These are phyloP conservation scores for Hermaeophaga mercurialis DNA, from an alignment of 2,888 invertebrate species.

Conservation along the genomic window DNA sequence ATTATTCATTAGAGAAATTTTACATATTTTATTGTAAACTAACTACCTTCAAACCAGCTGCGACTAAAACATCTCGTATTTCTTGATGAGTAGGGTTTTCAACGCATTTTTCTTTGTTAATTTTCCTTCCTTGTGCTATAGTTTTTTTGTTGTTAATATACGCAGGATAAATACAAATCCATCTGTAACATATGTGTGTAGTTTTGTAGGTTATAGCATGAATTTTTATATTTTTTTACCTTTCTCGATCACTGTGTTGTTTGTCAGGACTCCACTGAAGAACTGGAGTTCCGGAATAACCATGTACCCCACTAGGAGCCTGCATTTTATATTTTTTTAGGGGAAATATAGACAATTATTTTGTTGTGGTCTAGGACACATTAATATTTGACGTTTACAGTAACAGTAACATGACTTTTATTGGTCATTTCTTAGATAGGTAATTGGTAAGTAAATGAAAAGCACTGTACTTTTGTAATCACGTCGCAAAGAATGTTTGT, in stretches of 20 bases:
- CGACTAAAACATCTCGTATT: slow-evolving; percentile 88
- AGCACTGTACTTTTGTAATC: too few relatives aligned
- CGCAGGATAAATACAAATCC: slow-evolving; percentile 97
- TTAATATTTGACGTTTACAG: too few relatives aligned
- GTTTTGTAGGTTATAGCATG: slow-evolving; percentile 11
- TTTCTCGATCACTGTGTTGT: slow-evolving; percentile 79
- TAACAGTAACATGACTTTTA: too few relatives aligned
- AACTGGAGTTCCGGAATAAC: slow-evolving; percentile 29
- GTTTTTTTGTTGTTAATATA: slow-evolving; percentile 95
- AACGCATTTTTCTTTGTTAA: slow-evolving; percentile 84
- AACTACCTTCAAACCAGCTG: slow-evolving; percentile 71
- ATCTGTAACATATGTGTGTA: slow-evolving; percentile 62
- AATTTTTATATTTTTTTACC: slow-evolving; percentile 57
- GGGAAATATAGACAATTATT: not conserved
- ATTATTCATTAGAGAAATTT: not conserved
- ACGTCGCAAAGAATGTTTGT: too few relatives aligned
- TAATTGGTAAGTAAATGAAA: too few relatives aligned
- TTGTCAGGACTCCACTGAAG: slow-evolving; percentile 72
- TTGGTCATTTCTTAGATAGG: too few relatives aligned
- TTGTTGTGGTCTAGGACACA: not conserved
- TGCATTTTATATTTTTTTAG: slow-evolving; percentile 34
- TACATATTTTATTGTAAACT: not conserved
- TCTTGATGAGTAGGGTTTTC: slow-evolving; percentile 96
- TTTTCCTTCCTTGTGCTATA: slow-evolving; percentile 83
- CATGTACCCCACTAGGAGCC: slow-evolving; percentile 29